phyloP scores from a whole-genome alignment of 2,113 vertebrate species.

The Vidua chalybeata region DNA sequence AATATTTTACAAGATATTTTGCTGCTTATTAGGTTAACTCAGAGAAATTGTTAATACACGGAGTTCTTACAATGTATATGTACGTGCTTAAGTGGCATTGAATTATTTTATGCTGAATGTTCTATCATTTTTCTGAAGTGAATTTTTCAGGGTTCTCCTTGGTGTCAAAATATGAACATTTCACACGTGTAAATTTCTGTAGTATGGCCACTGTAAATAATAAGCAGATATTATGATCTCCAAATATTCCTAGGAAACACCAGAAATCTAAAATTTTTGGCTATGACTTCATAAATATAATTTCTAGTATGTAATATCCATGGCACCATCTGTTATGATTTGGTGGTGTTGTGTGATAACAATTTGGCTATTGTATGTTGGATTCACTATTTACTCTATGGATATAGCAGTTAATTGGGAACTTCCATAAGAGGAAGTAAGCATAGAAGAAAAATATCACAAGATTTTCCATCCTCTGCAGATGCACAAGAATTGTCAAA shows the following conservation, averaged over 20 bases:
- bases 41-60: background rate
- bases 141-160: background rate
- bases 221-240: background rate
- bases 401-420: background rate
- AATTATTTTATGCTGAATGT: background rate
- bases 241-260: background rate
- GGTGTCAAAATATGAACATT: background rate
- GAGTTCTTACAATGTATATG: background rate
- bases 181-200: background rate
- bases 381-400: background rate
- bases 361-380: background rate
- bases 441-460: constrained; percentile 6
- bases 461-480: background rate
- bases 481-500: background rate
- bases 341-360: background rate
- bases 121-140: background rate
- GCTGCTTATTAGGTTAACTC: background rate
- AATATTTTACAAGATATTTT: background rate
- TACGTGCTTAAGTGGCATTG: background rate
- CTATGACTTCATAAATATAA: background rate
- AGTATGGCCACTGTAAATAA: background rate
- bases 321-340: background rate
- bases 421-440: constrained; percentile 1
- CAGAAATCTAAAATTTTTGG: background rate
- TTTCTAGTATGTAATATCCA: background rate